Conservation (phyloP, 2,113 vertebrate species). For the Acrocephalus arundinaceus region DNA sequence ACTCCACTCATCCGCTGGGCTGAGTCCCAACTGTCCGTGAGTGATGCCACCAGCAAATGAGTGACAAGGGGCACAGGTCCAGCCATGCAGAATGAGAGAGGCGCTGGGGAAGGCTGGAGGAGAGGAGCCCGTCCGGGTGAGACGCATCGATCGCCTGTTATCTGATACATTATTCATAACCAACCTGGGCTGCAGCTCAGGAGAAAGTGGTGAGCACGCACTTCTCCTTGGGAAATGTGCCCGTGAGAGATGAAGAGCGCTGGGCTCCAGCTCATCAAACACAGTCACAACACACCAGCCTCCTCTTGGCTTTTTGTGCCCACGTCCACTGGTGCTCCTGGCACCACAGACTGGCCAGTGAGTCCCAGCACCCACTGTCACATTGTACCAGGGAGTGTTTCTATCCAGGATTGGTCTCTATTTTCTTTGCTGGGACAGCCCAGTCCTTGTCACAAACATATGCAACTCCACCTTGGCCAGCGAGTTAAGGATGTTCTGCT, state of each 20-base stretch:
- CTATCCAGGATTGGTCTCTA: neutral
- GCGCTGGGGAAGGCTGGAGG: neutral
- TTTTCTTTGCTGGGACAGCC: neutral
- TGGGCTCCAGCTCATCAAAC: neutral
- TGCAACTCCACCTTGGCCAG: neutral
- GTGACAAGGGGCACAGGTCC: neutral
- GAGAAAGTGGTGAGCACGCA: neutral
- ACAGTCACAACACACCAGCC: neutral
- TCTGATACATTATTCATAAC: slow-evolving; percentile 38
- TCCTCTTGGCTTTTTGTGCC: neutral
- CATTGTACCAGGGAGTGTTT: neutral
- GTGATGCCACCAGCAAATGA: neutral
- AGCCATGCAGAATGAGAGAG: neutral
- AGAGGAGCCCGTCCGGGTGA: accelerated
- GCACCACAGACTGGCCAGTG: neutral
- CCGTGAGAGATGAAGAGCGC: neutral
- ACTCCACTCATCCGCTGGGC: neutral
- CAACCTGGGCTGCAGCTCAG: slow-evolving; percentile 1
- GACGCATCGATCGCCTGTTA: neutral
- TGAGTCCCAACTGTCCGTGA: neutral
- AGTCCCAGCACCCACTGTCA: neutral
- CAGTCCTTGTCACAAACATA: neutral
- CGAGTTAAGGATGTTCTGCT: neutral
- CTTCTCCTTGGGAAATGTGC: neutral
- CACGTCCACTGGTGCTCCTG: neutral